Evolutionary conservation across 2,113 vertebrate genomes (phyloP).

Genomic region (Pelusios castaneus): DNA sequence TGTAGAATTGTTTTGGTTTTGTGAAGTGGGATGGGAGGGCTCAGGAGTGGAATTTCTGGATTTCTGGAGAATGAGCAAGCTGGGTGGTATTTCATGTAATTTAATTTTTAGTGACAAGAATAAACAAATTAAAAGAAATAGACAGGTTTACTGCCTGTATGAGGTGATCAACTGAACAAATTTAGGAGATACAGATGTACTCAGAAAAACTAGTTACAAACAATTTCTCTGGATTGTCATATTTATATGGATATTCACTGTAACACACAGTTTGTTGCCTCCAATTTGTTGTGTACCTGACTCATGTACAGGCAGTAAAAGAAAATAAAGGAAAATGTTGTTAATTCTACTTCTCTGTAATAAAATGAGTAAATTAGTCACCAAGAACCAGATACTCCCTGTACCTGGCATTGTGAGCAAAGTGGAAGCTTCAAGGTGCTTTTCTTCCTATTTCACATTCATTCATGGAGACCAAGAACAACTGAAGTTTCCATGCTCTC

Average conservation of each 20-base stretch:
- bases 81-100: not conserved
- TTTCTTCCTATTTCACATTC: not conserved
- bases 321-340: not conserved
- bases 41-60: not conserved
- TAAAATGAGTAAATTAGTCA: not conserved
- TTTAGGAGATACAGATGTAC: too few species aligned
- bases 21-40: not conserved
- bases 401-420: rapidly evolving
- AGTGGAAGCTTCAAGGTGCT: not conserved
- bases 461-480: not conserved
- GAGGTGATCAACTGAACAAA: not conserved
- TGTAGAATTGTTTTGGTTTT: not conserved
- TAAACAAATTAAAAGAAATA: not conserved
- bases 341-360: not conserved
- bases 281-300: not conserved
- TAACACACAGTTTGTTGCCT: not conserved
- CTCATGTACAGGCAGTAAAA: not conserved
- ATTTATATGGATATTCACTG: too few species aligned
- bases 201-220: too few species aligned
- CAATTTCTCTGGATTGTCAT: too few species aligned
- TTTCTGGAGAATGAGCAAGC: not conserved
- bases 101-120: not conserved
- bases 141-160: not conserved
- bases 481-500: not conserved
- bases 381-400: not conserved